phyloP scores from a whole-genome alignment of 23 tunicate species.

The Aplidium turbinatum region DNA sequence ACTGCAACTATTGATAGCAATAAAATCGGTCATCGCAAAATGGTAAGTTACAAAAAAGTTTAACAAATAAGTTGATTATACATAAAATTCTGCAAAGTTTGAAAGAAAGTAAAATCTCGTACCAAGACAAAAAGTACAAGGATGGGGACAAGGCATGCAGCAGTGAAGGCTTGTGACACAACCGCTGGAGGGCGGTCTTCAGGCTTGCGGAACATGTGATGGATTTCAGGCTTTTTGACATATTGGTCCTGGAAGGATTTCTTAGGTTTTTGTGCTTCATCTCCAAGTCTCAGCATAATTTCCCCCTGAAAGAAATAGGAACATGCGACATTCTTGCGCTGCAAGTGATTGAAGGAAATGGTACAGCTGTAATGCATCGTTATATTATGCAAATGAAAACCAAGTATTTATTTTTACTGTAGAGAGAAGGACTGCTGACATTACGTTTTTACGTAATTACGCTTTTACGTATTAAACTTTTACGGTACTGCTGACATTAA shows the following conservation, averaged over 20 bases:
- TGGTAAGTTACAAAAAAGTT: neutral
- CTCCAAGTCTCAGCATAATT: constrained; percentile 49
- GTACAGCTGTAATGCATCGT: no score
- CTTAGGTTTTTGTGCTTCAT: constrained; percentile 37
- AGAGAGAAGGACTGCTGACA: no score
- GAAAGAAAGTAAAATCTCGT: constrained; percentile 32
- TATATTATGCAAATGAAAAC: no score
- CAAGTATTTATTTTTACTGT: no score
- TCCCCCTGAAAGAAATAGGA: constrained; percentile 71
- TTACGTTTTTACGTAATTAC: no score
- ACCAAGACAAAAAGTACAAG: constrained; percentile 56
- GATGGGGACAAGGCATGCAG: constrained; percentile 72
- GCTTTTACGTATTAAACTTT: no score
- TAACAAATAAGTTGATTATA: neutral
- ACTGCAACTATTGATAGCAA: no score
- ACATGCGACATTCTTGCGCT: no score
- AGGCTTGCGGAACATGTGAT: constrained; percentile 78
- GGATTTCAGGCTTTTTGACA: constrained; percentile 67
- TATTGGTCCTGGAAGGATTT: constrained; percentile 44
- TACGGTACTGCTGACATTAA: no score
- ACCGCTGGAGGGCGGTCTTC: constrained; percentile 84
- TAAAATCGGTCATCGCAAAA: neutral
- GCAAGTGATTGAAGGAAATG: no score
- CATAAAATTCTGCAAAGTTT: neutral
- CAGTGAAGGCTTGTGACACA: constrained; percentile 82